Evolutionary conservation across 2,113 vertebrate genomes (phyloP).

Genomic region (Azemiops feae): DNA sequence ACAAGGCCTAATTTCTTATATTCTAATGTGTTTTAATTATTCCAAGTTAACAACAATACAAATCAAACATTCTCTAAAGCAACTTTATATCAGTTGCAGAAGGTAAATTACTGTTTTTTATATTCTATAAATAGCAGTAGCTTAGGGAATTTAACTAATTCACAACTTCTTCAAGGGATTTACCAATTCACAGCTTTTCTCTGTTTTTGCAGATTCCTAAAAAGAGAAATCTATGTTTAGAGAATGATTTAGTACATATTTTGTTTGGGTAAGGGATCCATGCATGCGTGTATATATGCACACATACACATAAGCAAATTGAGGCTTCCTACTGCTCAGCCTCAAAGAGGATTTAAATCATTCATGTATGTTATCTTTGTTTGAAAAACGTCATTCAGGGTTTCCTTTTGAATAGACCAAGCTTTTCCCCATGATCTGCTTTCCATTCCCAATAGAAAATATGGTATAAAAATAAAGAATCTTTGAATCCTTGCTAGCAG

Average conservation of each 20-base stretch:
- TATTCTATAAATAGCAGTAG: not conserved
- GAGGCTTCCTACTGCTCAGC: not conserved
- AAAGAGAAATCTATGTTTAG: not conserved
- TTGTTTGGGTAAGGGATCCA: not conserved
- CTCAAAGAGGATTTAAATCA: not conserved
- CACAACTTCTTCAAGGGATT: not conserved
- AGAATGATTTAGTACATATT: not conserved
- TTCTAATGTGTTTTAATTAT: not conserved
- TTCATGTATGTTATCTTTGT: not conserved
- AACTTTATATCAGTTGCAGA: not conserved
- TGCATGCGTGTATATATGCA: not conserved
- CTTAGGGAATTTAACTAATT: not conserved
- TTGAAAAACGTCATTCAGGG: not conserved
- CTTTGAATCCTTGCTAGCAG: not conserved
- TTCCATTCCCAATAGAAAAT: not conserved
- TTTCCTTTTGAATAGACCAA: not conserved
- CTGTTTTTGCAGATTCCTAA: not conserved
- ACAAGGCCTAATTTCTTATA: not conserved
- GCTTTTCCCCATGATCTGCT: not conserved
- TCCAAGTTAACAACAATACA: not conserved
- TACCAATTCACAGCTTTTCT: not conserved
- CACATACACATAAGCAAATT: not conserved
- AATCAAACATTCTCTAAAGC: not conserved
- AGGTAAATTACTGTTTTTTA: not conserved
- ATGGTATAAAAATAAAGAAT: not conserved